phyloP scores from a whole-genome alignment of 2,888 invertebrate species.

The Ecliptopera silaceata region DNA sequence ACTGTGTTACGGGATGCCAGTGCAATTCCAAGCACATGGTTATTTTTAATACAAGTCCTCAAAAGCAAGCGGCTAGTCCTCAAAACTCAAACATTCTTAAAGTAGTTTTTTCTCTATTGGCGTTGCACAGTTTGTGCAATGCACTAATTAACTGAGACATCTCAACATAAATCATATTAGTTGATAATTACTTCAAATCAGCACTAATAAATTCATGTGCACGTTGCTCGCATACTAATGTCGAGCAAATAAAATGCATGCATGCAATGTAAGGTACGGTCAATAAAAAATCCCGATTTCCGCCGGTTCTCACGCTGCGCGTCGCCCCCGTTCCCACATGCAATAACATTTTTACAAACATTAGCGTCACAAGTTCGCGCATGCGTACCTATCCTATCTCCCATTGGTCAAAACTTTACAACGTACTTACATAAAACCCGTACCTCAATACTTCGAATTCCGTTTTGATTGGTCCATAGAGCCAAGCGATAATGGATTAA shows the following conservation, averaged over 20 bases:
- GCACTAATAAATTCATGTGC: slow-evolving; percentile 41
- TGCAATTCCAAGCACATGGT: too few species aligned
- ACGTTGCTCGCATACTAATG: slow-evolving; percentile 51
- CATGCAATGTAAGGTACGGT: slow-evolving; percentile 35
- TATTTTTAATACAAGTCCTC: too few species aligned
- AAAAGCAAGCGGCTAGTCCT: too few species aligned
- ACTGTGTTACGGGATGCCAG: too few species aligned
- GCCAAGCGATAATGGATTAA: slow-evolving; percentile 56
- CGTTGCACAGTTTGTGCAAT: too few species aligned
- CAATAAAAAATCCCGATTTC: slow-evolving; percentile 63
- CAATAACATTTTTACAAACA: slow-evolving; percentile 59
- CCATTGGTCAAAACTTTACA: slow-evolving; percentile 59
- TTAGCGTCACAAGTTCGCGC: slow-evolving; percentile 61
- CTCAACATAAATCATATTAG: slow-evolving; percentile 27
- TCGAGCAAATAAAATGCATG: slow-evolving; percentile 46
- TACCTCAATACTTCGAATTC: slow-evolving; percentile 61
- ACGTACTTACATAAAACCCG: slow-evolving; percentile 48
- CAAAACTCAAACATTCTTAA: too few species aligned
- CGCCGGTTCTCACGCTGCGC: slow-evolving; percentile 67
- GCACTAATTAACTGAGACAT: slow-evolving; percentile 25
- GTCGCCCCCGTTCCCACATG: slow-evolving; percentile 73
- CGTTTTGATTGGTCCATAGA: slow-evolving; percentile 58
- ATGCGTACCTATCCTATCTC: slow-evolving; percentile 63
- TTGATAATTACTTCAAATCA: slow-evolving; percentile 31
- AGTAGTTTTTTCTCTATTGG: too few species aligned